phyloP scores from a whole-genome alignment of 2,113 vertebrate genomes.

The Psittacula cyanocephala region DNA sequence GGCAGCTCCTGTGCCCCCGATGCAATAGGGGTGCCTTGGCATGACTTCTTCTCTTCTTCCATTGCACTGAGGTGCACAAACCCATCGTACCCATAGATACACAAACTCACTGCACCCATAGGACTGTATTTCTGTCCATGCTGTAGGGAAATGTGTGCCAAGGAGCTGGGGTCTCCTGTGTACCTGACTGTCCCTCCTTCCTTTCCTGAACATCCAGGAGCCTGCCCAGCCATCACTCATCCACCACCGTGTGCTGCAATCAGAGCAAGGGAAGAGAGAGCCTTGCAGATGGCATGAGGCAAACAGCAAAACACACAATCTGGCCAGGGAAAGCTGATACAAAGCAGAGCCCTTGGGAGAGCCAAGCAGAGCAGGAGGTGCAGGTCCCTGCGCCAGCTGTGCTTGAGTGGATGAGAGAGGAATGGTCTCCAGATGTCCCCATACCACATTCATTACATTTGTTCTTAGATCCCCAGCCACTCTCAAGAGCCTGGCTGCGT shows the following conservation, averaged over 20 bases:
- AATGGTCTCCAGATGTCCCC: background rate
- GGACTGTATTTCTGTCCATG: background rate
- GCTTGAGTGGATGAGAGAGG: background rate
- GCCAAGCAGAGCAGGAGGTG: background rate
- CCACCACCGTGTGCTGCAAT: background rate
- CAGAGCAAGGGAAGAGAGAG: background rate
- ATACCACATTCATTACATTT: fast-evolving
- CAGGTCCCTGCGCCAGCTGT: background rate
- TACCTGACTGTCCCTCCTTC: background rate
- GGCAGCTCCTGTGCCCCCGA: background rate
- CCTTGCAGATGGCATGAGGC: background rate
- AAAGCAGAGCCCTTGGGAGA: background rate
- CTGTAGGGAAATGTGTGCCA: fast-evolving
- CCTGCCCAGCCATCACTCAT: background rate
- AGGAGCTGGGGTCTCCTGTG: fast-evolving
- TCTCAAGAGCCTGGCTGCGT: background rate
- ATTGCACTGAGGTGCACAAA: background rate
- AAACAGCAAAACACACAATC: background rate
- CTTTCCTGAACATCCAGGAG: background rate
- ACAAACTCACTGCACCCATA: background rate
- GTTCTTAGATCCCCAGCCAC: background rate
- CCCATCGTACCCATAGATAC: background rate
- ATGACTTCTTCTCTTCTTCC: background rate
- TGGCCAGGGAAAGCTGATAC: background rate
- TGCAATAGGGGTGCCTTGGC: background rate